Percentiles rank a stretch among this genome's conserved stretches.
phyloP scores from a whole-genome alignment of 2,113 vertebrate species.

The Reinhardtius hippoglossoides region DNA sequence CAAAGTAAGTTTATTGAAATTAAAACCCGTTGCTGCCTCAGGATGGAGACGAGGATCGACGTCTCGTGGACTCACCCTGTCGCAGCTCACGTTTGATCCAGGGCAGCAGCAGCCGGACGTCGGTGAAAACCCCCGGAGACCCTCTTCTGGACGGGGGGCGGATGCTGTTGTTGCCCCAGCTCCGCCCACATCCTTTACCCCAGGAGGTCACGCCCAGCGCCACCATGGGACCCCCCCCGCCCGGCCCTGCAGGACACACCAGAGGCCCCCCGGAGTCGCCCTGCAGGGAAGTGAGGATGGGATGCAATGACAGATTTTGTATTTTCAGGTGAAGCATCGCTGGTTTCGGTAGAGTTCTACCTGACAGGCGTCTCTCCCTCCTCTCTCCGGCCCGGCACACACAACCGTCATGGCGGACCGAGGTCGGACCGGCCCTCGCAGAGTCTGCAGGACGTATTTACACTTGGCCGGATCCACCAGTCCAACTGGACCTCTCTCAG shows the following conservation, averaged over 20 bases:
- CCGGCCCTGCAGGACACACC: constrained; percentile 81
- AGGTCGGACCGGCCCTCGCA: constrained; percentile 29
- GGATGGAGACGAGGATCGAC: no score
- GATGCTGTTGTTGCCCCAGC: constrained; percentile 83
- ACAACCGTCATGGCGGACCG: constrained; percentile 78
- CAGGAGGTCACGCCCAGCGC: constrained; percentile 89
- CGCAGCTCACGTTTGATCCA: constrained; percentile 84
- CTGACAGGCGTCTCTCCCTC: constrained; percentile 90
- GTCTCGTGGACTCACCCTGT: constrained; percentile 37
- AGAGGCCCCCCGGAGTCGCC: constrained; percentile 90
- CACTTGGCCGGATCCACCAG: constrained; percentile 84
- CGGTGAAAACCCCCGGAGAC: constrained; percentile 89
- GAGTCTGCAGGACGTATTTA: constrained; percentile 76
- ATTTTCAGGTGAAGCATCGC: no score
- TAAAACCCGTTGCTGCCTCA: no score
- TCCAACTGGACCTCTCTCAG: constrained; percentile 86
- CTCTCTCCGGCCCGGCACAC: constrained; percentile 89
- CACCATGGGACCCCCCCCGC: constrained; percentile 82
- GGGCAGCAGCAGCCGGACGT: constrained; percentile 82
- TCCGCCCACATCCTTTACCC: constrained; percentile 89
- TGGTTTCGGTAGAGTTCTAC: constrained; percentile 57
- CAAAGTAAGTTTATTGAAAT: no score
- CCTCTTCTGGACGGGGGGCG: constrained; percentile 77
- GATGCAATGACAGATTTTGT: not conserved
- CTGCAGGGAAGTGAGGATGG: constrained; percentile 60